Evolutionary conservation across 2,888 invertebrate genomes (phyloP).

Genomic region (Arge pagana): DNA sequence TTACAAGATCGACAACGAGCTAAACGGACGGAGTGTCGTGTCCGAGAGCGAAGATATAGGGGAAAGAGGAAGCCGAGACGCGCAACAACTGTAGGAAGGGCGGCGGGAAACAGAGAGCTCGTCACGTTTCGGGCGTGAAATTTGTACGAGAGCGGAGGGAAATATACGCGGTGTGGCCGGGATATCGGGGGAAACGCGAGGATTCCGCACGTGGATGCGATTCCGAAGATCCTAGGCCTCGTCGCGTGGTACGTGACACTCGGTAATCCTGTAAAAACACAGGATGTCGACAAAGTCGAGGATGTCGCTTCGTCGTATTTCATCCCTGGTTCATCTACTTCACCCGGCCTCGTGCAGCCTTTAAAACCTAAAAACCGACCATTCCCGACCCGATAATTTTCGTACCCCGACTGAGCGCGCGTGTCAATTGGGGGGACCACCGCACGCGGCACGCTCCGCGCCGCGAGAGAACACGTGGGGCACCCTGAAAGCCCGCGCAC

Average conservation of each 20-base stretch:
- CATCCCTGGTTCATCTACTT: conserved; percentile 36
- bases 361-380: conserved; percentile 29
- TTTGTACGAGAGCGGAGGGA: too few species aligned
- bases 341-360: conserved; percentile 1
- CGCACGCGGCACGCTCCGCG: conserved; percentile 31
- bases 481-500: conserved; percentile 22
- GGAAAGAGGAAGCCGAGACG: too few species aligned
- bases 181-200: conserved; percentile 25
- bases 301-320: conserved; percentile 32
- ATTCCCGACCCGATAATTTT: conserved; percentile 42
- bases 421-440: conserved; percentile 26
- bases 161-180: conserved; percentile 21
- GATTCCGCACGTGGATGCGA: conserved; percentile 37
- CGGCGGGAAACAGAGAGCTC: conserved; percentile 8
- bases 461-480: conserved; percentile 27
- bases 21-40: too few species aligned
- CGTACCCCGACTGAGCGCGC: conserved; percentile 29
- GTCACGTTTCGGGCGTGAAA: too few species aligned
- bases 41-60: too few species aligned
- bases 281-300: conserved; percentile 23
- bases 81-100: conserved; percentile 18
- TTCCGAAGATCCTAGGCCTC: conserved; percentile 3
- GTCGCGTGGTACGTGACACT: too few species aligned
- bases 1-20: too few species aligned
- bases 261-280: conserved; percentile 39